These are phyloP conservation scores for Calidris pygmaea DNA, from an alignment of 2,113 vertebrate species.

Conservation along the genomic window DNA sequence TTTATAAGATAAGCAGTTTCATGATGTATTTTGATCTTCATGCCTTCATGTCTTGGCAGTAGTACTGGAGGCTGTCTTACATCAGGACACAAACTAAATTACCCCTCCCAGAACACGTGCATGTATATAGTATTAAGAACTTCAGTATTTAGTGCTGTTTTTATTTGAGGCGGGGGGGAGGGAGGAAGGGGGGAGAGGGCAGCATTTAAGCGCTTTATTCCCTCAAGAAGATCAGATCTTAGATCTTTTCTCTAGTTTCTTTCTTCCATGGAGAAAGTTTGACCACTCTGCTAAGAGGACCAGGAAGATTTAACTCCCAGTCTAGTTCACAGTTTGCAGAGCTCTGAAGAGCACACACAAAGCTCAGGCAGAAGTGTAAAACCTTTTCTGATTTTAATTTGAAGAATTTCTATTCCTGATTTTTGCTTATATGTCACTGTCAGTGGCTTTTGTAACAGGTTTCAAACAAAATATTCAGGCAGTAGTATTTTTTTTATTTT, in stretches of 20 bases:
- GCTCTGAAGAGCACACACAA: background rate
- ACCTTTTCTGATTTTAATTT: background rate
- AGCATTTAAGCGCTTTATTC: background rate
- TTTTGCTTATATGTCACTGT: background rate
- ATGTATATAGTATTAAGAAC: background rate
- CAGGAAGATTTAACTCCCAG: background rate
- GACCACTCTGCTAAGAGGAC: background rate
- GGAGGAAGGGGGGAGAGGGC: rapidly evolving
- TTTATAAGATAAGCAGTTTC: background rate
- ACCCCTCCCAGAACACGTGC: background rate
- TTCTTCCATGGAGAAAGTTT: background rate
- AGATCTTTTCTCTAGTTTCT: background rate
- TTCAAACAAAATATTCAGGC: background rate
- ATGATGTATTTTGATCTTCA: background rate
- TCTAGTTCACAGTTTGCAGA: background rate
- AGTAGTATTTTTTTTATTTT: background rate
- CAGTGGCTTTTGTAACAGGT: background rate
- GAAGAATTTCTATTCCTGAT: background rate
- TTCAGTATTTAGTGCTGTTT: background rate
- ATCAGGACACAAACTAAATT: background rate
- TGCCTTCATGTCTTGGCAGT: background rate
- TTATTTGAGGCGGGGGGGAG: too few relatives aligned
- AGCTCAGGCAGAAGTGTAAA: background rate
- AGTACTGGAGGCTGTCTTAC: background rate
- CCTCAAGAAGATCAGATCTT: background rate